Evolutionary conservation across 1,140 invertebrate species (phyloP), one percentile per base, ranked within the genome.

Genomic region (Lasioglossum albipes): DNA sequence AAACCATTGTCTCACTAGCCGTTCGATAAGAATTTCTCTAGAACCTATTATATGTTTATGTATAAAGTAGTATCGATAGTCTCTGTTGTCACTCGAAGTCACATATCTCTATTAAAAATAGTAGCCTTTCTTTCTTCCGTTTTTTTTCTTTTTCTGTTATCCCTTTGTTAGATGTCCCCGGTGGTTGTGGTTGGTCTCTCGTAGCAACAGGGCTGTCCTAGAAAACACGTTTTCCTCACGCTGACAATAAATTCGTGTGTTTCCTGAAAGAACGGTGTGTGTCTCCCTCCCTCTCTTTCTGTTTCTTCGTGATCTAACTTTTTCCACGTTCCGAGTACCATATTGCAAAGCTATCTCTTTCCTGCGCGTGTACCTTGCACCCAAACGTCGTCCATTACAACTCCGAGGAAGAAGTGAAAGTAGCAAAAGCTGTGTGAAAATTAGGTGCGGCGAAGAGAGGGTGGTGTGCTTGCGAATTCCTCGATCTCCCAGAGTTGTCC

Each of bases 331-430:
- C n/a, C 16, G 31, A 71, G 78, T 81, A 73, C 45, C 52, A 84
- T 64, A 65, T 81, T 79, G 18, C 85, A 81, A 89, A 84, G 84
- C 79, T 57, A 83, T 74, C 27, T 69, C 6, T 64, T 52, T 52
- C 61, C 16, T 41, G 76, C 72, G 1, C 7, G 52, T 20, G 16
- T 9, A 42, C 52, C 52, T 16, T 80, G 61, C 52, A 75, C 75
- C 64, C 12, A 68, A 27, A 75, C 5, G 54, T 66, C n/a, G 61
- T 72, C 72, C 7, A 9, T 71, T 84, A 74, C 7, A 84, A 74
- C 59, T 59, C 36, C 20, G 10, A 49, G 45, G 49, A 72, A 67
- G 61, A 86, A 78, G 68, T 49, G 36, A 79, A 86, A 80, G 65
- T 80, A 76, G 59, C 84, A 80, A 86, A 83, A 86, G 76, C 81